phyloP scores from a whole-genome alignment of 37 sponge, comb jelly and placozoan genomes.

The Cliona cf. orientalis region DNA sequence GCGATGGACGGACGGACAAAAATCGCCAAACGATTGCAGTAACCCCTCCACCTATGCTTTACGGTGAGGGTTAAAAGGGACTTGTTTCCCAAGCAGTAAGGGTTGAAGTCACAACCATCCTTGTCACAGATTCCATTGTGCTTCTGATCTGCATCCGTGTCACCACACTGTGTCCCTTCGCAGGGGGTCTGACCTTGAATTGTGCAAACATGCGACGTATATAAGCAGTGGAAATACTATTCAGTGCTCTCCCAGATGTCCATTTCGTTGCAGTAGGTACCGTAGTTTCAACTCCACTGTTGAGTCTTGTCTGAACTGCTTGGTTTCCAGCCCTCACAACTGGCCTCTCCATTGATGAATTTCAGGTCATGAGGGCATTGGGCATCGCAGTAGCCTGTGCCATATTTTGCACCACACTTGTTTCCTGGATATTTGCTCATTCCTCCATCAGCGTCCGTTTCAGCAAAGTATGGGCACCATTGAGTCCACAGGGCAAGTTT shows the following conservation, averaged over 20 bases:
- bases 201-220: conserved; percentile 45
- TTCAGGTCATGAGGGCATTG: conserved; percentile 51
- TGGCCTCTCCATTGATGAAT: conserved; percentile 56
- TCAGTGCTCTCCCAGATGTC: conserved; percentile 39
- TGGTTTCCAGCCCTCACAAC: conserved; percentile 44
- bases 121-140: conserved; percentile 43
- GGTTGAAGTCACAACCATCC: conserved; percentile 58
- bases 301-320: conserved; percentile 15
- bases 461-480: conserved; percentile 44
- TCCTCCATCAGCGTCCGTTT: conserved; percentile 51
- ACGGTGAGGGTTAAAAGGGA: no score
- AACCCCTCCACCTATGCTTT: no score
- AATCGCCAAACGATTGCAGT: no score
- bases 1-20: no score
- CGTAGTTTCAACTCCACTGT: conserved; percentile 37
- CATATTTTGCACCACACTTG: conserved; percentile 48
- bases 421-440: conserved; percentile 32
- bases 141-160: conserved; percentile 6
- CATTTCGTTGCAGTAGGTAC: conserved; percentile 50
- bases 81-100: conserved; percentile 48
- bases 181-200: conserved; percentile 36
- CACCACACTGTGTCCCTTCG: conserved; percentile 35
- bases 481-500: conserved; percentile 46
- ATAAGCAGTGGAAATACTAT: conserved; percentile 41
- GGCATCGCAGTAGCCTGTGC: conserved; percentile 55